Percentiles rank a stretch among this genome's conserved stretches.
Conservation (phyloP, 1,140 invertebrate species). For the Drosophila eugracilis region DNA sequence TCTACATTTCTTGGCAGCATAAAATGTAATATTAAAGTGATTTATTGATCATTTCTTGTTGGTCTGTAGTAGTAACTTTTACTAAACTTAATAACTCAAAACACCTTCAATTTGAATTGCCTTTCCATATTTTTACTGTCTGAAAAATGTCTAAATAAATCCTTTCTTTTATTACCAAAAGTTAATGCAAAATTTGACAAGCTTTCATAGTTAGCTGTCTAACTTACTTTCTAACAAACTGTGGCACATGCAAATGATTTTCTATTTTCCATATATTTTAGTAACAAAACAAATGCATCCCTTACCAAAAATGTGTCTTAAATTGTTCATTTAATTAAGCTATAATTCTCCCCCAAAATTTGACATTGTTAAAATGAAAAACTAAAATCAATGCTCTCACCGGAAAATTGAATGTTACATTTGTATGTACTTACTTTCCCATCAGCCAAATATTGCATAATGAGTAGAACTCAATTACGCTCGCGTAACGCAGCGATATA, state of each 20-base stretch:
- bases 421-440: constrained; percentile 20
- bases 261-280: neutral
- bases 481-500: constrained; percentile 39
- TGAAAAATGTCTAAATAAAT: neutral
- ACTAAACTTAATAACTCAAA: too few species aligned
- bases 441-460: constrained; percentile 43
- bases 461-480: constrained; percentile 71
- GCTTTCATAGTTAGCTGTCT: neutral
- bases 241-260: neutral
- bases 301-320: too few species aligned
- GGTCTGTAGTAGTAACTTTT: too few species aligned
- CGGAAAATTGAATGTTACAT: constrained; percentile 31
- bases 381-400: constrained; percentile 4
- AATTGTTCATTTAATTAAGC: neutral
- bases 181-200: neutral
- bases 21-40: too few species aligned
- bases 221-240: neutral
- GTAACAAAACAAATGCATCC: neutral
- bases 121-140: neutral
- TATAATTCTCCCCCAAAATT: neutral
- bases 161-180: neutral
- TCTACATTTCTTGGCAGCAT: too few species aligned
- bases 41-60: too few species aligned
- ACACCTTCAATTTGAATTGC: too few species aligned
- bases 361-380: neutral